Evolutionary conservation across 2,888 invertebrate genomes (phyloP).

Genomic region (Podotricha telesiphe): DNA sequence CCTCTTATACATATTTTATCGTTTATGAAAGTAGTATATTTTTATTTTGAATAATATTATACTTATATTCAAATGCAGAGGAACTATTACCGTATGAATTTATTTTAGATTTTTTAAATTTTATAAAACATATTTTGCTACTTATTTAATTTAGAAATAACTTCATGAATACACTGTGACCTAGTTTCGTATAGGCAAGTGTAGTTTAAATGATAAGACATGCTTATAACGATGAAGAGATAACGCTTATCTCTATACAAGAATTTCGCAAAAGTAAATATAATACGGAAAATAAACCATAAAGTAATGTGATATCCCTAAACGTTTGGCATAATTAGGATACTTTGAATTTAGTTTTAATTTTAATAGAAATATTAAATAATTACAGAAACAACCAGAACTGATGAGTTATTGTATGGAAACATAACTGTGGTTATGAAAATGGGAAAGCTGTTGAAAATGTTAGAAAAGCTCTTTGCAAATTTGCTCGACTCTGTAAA

Average conservation of each 20-base stretch:
- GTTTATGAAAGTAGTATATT: background rate
- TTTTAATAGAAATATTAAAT: background rate
- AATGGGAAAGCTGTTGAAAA: slow-evolving; percentile 20
- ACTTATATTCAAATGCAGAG: too few relatives aligned
- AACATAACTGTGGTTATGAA: slow-evolving; percentile 1
- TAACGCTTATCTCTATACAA: slow-evolving; percentile 19
- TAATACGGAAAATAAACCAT: background rate
- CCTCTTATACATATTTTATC: background rate
- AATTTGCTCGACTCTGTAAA: slow-evolving; percentile 20
- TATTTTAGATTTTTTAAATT: too few relatives aligned
- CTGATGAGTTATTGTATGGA: background rate
- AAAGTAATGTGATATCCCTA: background rate
- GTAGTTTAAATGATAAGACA: slow-evolving; percentile 25
- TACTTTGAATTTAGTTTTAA: background rate
- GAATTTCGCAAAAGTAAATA: slow-evolving; percentile 13
- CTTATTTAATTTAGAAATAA: background rate
- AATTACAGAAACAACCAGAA: slow-evolving; percentile 5
- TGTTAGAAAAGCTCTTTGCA: slow-evolving; percentile 24
- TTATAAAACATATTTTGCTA: too few relatives aligned
- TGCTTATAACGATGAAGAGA: slow-evolving; percentile 15
- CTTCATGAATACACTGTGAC: slow-evolving; percentile 7
- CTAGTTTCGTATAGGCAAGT: slow-evolving; percentile 12
- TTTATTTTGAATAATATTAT: too few relatives aligned
- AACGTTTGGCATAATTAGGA: background rate
- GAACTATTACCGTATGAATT: too few relatives aligned